Evolutionary conservation across 2,113 vertebrate species (phyloP).

Genomic region (Leptosomus discolor): DNA sequence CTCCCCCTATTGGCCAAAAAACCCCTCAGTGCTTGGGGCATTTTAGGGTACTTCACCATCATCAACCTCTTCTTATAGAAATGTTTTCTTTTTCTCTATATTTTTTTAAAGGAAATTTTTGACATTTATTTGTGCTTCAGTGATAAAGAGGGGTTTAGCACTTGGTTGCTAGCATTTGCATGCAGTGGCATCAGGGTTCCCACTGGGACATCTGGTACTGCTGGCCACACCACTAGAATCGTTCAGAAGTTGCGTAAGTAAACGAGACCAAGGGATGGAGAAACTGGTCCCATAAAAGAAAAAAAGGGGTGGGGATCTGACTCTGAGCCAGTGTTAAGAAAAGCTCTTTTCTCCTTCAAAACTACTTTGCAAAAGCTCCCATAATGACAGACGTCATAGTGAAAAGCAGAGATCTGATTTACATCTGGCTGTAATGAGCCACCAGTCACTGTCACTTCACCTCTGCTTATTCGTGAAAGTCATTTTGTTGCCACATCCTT

Average conservation of each 20-base stretch:
- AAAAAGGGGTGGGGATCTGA: neutral
- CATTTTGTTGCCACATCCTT: neutral
- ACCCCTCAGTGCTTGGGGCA: neutral
- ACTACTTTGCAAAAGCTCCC: neutral
- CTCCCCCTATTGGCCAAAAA: neutral
- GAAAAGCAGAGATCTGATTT: neutral
- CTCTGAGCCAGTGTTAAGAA: neutral
- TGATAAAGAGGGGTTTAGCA: neutral
- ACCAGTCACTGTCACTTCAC: neutral
- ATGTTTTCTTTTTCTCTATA: neutral
- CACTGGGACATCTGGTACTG: neutral
- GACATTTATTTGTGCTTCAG: constrained; percentile 14
- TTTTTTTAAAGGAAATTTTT: constrained; percentile 51
- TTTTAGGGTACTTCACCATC: constrained; percentile 2
- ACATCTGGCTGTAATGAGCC: neutral
- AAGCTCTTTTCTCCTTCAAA: neutral
- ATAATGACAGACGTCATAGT: neutral
- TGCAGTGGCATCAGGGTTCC: neutral
- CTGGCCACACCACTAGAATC: neutral
- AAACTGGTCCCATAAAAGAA: neutral
- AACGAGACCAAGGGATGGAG: neutral
- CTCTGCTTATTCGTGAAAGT: neutral
- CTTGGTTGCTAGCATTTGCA: neutral
- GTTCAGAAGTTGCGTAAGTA: neutral
- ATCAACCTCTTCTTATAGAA: neutral